Base-by-base conservation (phyloP, 92 coral and sea anemone species). In the Paragorgia papillata region DNA sequence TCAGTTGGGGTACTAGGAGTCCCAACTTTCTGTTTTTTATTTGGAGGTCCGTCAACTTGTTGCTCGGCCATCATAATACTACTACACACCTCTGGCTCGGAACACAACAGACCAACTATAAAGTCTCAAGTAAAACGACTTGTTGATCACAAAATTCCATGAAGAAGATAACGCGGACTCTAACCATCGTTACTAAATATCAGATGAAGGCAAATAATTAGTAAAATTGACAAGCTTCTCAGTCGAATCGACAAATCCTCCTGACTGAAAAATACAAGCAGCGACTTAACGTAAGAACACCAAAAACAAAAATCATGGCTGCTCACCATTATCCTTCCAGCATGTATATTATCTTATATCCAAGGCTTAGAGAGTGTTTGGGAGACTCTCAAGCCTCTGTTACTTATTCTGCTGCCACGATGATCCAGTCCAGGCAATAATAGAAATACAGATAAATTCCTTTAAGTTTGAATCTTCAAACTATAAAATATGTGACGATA, bases 61-160 rank as follows among this genome's bases (percentile, higher is more conserved):
- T 95, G 99, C 90, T 95, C 99, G 91, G 99, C 99, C 99, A 94
- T 94, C 92, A 94, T 92, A n/a, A n/a, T 90, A 91, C 99, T 93
- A 91, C 97, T 86, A 90, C 88, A 95, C 97, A 89, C 89, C 83
- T 81, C 86, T 88, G 85, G 88, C 99, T 88, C 95, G 89, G 90
- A 88, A 94, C 97, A 91, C 92, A 53, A 71, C 64, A 71, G 64
- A 53, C 49, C 78, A 53, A 53, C 49, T 64, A 53, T 41, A 46
- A 66, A 66, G 55, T 66, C 75, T 68, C 53, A 71, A 71, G 78
- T 81, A 94, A 94, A 94, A 89, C 98, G 98, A 94, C 98, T 94
- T 94, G 98, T 94, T 94, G 98, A 94, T 94, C 98, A 94, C 92
- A 91, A 92, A 94, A 88, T 88, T 90, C 86, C 96, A 95, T 89